These are phyloP conservation scores for Calycopis cecrops DNA, from an alignment of 1,140 invertebrate genomes.

Conservation along the genomic window DNA sequence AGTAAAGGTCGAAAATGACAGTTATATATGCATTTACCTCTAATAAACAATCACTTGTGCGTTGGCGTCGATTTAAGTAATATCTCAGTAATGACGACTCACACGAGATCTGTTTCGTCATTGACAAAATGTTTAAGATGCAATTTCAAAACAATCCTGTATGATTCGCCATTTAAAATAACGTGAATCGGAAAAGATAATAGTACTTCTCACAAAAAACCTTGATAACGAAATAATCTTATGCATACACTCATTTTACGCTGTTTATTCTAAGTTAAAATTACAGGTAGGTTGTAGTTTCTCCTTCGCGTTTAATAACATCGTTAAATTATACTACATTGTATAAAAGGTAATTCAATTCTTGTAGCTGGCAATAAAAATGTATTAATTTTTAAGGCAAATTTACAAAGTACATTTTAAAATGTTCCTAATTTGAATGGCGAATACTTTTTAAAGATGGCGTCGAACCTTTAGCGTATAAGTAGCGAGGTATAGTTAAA, in stretches of 20 bases:
- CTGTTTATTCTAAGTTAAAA: too few species aligned
- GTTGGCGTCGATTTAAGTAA: slow-evolving; percentile 41
- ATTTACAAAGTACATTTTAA: too few species aligned
- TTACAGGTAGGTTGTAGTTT: too few species aligned
- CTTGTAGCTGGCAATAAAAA: too few species aligned
- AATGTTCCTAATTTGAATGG: neutral
- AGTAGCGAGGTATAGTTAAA: slow-evolving; percentile 24
- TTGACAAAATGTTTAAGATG: slow-evolving; percentile 21
- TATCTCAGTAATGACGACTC: slow-evolving; percentile 23
- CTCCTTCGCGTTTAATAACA: too few species aligned
- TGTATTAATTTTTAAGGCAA: too few species aligned
- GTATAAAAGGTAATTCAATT: too few species aligned
- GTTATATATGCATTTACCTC: slow-evolving; percentile 47
- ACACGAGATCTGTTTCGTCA: slow-evolving; percentile 13
- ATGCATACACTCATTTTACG: too few species aligned
- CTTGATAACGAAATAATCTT: too few species aligned
- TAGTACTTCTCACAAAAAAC: too few species aligned
- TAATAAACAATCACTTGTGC: slow-evolving; percentile 38
- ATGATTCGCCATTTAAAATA: slow-evolving; percentile 16
- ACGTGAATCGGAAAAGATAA: neutral
- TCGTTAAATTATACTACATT: too few species aligned
- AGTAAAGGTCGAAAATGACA: slow-evolving; percentile 59
- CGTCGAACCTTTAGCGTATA: too few species aligned
- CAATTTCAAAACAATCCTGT: slow-evolving; percentile 29
- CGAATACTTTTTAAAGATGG: slow-evolving; percentile 29